Evolutionary conservation across 2,888 invertebrate species (phyloP).

Genomic region (Lobophora halterata): DNA sequence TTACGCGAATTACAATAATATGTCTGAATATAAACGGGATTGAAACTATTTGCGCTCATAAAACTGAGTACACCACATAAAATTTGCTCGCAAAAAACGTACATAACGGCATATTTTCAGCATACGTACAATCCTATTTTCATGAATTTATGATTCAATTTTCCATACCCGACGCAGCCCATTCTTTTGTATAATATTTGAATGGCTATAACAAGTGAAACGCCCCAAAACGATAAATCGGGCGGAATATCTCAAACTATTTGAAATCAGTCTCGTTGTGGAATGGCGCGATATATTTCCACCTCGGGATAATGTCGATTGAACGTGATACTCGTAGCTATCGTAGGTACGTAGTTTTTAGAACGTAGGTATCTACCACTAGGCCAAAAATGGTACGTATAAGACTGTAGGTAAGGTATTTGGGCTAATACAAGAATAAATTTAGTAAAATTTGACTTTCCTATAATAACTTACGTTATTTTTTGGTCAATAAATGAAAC

Average conservation of each 20-base stretch:
- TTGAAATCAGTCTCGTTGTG: slow-evolving; percentile 54
- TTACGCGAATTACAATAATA: background rate
- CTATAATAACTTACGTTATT: no score
- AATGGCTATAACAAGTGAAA: slow-evolving; percentile 36
- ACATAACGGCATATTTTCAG: slow-evolving; percentile 8
- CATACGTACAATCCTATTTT: slow-evolving; percentile 26
- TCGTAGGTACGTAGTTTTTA: no score
- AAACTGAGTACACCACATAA: slow-evolving; percentile 15
- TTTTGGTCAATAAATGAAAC: no score
- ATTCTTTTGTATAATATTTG: slow-evolving; percentile 33
- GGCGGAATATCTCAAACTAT: slow-evolving; percentile 57
- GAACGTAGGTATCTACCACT: no score
- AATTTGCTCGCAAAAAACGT: slow-evolving; percentile 17
- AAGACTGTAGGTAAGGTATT: no score
- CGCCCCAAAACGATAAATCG: slow-evolving; percentile 51
- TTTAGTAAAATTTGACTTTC: no score
- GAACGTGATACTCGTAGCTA: slow-evolving; percentile 33
- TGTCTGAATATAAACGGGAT: slow-evolving; percentile 9
- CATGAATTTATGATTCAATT: slow-evolving; percentile 31
- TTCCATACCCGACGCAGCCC: slow-evolving; percentile 25
- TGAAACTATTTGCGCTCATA: slow-evolving; percentile 14
- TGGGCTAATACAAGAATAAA: no score
- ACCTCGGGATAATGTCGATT: slow-evolving; percentile 40
- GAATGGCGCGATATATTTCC: slow-evolving; percentile 46
- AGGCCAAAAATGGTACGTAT: no score